Conservation (phyloP, 2,797 vertebrate genomes). For the Diglossa cyanea region DNA sequence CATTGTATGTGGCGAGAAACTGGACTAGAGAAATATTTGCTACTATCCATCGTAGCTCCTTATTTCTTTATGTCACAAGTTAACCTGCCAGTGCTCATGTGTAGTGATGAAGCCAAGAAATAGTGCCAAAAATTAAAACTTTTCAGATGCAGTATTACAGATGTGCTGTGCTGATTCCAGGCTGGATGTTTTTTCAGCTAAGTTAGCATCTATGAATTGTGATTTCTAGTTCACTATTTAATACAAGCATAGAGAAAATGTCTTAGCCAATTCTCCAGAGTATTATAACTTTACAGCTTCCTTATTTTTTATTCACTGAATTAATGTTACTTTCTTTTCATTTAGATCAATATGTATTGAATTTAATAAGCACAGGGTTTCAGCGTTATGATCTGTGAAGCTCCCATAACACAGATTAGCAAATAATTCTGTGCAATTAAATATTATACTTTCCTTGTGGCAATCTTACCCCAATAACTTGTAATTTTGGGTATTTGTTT, state of each 20-base stretch:
- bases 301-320: neutral
- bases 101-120: neutral
- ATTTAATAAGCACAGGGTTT: neutral
- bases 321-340: neutral
- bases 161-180: neutral
- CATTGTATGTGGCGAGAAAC: neutral
- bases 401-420: neutral
- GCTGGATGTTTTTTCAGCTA: neutral
- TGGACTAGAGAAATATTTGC: neutral
- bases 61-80: neutral
- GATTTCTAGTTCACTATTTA: neutral
- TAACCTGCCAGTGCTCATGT: neutral
- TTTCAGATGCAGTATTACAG: neutral
- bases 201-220: neutral
- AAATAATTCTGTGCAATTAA: neutral
- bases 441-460: neutral
- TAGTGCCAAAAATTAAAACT: neutral
- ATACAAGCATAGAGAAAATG: neutral
- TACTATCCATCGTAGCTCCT: neutral
- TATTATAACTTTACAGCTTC: neutral
- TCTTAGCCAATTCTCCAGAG: neutral
- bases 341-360: neutral
- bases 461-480: neutral
- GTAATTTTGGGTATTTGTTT: neutral
- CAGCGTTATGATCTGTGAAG: neutral